Evolutionary conservation across 2,797 vertebrate species (phyloP), one percentile per base, ranked within the genome.

Genomic region (Manis crassicaudata): DNA sequence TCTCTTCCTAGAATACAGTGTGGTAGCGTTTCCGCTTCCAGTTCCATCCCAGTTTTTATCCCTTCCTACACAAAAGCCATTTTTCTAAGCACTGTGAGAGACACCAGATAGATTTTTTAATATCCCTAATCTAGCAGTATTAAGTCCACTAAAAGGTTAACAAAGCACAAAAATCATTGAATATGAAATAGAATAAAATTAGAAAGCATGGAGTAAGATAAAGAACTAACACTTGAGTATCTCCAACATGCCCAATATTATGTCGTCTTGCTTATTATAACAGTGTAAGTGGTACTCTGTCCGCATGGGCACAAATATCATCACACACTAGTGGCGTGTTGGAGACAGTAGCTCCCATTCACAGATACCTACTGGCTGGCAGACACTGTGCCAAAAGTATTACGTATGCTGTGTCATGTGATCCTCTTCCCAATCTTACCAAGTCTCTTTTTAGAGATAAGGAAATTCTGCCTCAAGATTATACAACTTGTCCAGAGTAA

Each of bases 141-240:
- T n/a, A 81, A 95, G 12, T 68, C 32, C 23, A 63, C 52, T 52
- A 6, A 92, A 96, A 85, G 10, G 32, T 73, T 87, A 95, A n/a
- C 11, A 84, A 46, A 93, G 29, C 62, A 62, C 14, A 82, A 77
- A 23, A 92, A 88, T 96, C 40, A 92, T 27, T 29, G 17, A 40
- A 37, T 58, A 68, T 63, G 56, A 92, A 90, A 70, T 60, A 90
- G 75, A 80, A 88, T 83, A 76, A 90, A 90, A 80, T 89, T 73
- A 68, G 65, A 92, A 95, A 82, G 16, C 5, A 77, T 80, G 10
- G 54, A 84, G 54, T 70, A 75, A 95, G 40, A 32, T 50, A 65
- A 82, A 82, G 12, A 85, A 82, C 5, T 40, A 63, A 17, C 12
- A 79, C 40, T 73, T 81, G 60, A 91, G 9, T 77, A 16, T 90